Evolutionary conservation across 2,888 invertebrate genomes (phyloP), one percentile per base, ranked within the genome.

Genomic region (Xanthia icteritia): DNA sequence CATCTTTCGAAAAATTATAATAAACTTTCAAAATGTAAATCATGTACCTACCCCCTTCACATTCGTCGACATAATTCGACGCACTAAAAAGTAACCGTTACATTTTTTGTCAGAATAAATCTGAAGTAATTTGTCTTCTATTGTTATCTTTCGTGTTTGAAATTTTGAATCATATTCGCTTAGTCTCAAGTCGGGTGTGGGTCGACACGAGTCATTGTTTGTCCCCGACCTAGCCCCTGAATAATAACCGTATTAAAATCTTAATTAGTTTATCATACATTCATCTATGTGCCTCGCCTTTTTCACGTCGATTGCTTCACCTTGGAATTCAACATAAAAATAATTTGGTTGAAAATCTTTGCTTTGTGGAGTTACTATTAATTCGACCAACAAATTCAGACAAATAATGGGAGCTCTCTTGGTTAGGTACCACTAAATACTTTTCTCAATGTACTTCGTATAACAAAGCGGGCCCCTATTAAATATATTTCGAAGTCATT

Each of bases 191-290:
- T 36, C 67, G 23, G 69, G 84, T 77, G 88, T 89, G 86, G 86
- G 85, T 80, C 74, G 88, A 80, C 80, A 56, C 75, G 60, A 83
- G 73, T 83, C 77, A 86, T 90, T 89, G 89, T 90, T 81, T 80
- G 89, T 89, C 89, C 88, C 88, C 88, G 86, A 89, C 90, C 89
- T 89, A 90, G 89, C 88, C 90, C 86, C 88, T 82, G 89, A 86
- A 88, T 89, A 90, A 90, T 89, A 91, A 91, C 90, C 86, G 88
- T 90, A 91, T 91, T 89, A 91, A 86, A 90, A 86, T 89, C 83
- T 88, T 89, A 90, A 90, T 90, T 89, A 88, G 89, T 92, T 90
- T 90, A 91, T 92, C 90, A 89, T 87, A 78, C 91, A 85, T 85
- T 91, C 89, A 90, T 90, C 88, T 89, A 73, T 77, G 51, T 70